Evolutionary conservation across 2,888 invertebrate genomes (phyloP).

Genomic region (Esperia sulphurella): DNA sequence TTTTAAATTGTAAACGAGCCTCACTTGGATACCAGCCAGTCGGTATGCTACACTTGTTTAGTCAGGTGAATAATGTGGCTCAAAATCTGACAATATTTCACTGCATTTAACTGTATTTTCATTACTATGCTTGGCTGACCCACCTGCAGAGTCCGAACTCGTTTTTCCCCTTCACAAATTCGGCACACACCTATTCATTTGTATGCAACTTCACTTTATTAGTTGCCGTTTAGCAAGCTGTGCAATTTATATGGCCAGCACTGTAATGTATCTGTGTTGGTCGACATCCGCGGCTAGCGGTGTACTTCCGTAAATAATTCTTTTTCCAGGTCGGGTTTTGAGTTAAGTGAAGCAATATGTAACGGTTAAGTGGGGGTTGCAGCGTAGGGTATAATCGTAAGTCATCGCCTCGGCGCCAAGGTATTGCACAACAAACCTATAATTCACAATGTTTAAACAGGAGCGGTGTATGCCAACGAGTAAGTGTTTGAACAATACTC

Average conservation of each 20-base stretch:
- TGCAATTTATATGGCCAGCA: constrained; percentile 32
- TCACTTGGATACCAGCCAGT: constrained; percentile 48
- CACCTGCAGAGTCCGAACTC: constrained; percentile 14
- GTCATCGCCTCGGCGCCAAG: constrained; percentile 50
- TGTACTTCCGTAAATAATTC: constrained; percentile 49
- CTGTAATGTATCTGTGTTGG: constrained; percentile 41
- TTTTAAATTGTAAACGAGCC: constrained; percentile 73
- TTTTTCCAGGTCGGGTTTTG: constrained; percentile 48
- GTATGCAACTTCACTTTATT: constrained; percentile 33
- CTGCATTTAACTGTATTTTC: not conserved
- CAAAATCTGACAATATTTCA: not conserved
- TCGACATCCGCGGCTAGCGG: constrained; percentile 27
- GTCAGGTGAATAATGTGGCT: not conserved
- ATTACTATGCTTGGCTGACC: not conserved
- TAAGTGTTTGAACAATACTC: constrained; percentile 14
- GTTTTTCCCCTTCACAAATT: constrained; percentile 29
- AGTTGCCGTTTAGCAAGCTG: constrained; percentile 27
- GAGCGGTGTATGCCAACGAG: constrained; percentile 25
- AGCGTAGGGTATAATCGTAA: constrained; percentile 43
- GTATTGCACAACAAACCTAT: constrained; percentile 39
- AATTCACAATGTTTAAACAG: constrained; percentile 51
- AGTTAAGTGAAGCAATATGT: constrained; percentile 66
- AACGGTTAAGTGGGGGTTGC: constrained; percentile 61
- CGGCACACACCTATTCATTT: constrained; percentile 29
- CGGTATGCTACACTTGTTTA: constrained; percentile 31